Base-by-base conservation (phyloP, 1,140 invertebrate genomes). In the Drosophila bifasciata region DNA sequence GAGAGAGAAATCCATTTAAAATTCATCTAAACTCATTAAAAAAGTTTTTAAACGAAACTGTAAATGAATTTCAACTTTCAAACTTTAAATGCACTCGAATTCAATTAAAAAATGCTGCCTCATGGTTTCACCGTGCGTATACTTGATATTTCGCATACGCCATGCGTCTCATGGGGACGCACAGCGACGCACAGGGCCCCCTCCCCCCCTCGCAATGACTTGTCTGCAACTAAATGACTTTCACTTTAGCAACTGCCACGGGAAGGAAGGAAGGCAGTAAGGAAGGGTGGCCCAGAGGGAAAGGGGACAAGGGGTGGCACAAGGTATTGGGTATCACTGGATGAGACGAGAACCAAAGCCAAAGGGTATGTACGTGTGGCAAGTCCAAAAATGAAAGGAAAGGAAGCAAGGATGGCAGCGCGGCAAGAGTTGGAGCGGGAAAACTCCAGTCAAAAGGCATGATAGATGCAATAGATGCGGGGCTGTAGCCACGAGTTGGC, bases 101-200 rank as follows among this genome's bases (percentile, higher is more conserved):
- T 85, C 72, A 84, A 84, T 85, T 84, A 71, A 73, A 72, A 84
- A 79, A 28, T 76, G 81, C 76, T 62, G 67, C 62, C 80, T 80
- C 80, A 84, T 72, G 59, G 41, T 51, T 55, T 19, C 53, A 25
- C 60, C 15, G 41, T 68, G 75, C 76, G 80, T 84, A 84, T 84
- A 73, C 80, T 74, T 85, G 76, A 84, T 84, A 80, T 85, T 84
- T 57, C 81, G 81, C 36, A 85, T 86, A 88, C 81, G 81, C 63
- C 73, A 60, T 4, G 32, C 11, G 11, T 36, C 32, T 11, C 62
- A 63, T 69, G 76, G 77, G 73, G 49, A 74, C 48, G n/a, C 50
- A 40, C 13, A 32, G 17, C 7, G 39, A 28, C 57, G 17, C 19
- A n/a, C n/a, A n/a, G 8, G 23, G 43, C 64, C 11, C 48, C 41